Evolutionary conservation across 2,797 vertebrate species (phyloP).

Genomic region (Cyclopterus lumpus): DNA sequence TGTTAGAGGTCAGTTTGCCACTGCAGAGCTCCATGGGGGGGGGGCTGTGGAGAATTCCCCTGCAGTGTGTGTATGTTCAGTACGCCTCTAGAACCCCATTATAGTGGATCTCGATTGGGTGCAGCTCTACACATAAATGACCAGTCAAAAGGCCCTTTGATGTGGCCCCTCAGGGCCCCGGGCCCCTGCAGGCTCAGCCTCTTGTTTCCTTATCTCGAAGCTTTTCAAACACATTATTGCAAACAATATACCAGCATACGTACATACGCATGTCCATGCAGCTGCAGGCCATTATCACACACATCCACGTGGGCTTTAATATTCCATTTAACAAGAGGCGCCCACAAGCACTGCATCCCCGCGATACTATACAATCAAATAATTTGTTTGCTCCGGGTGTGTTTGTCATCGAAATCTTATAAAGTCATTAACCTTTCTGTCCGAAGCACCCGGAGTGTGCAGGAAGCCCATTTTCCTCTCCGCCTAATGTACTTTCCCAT

Average conservation of each 20-base stretch:
- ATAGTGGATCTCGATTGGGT: neutral
- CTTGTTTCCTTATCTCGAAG: neutral
- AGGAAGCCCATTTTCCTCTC: constrained; percentile 62
- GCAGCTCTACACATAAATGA: constrained; percentile 31
- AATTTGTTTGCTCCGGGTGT: constrained; percentile 64
- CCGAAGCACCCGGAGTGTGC: constrained; percentile 30
- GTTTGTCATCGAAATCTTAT: constrained; percentile 68
- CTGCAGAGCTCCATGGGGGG: constrained; percentile 31
- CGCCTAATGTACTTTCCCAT: constrained; percentile 58
- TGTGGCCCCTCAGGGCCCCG: constrained; percentile 20
- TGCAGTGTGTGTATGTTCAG: constrained; percentile 11
- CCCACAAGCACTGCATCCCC: constrained; percentile 38
- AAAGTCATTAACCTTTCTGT: constrained; percentile 72
- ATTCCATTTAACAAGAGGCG: constrained; percentile 56
- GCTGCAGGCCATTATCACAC: constrained; percentile 13
- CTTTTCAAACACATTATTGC: constrained; percentile 11
- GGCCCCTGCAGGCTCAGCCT: neutral
- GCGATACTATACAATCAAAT: constrained; percentile 55
- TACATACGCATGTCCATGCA: neutral
- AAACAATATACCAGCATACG: neutral
- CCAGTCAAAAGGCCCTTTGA: constrained; percentile 29
- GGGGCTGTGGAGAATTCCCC: constrained; percentile 20
- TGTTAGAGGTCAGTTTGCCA: constrained; percentile 41
- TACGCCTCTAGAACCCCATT: neutral
- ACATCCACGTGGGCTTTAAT: constrained; percentile 21